phyloP scores from a whole-genome alignment of 2,113 vertebrate genomes.

The Dipodomys merriami region DNA sequence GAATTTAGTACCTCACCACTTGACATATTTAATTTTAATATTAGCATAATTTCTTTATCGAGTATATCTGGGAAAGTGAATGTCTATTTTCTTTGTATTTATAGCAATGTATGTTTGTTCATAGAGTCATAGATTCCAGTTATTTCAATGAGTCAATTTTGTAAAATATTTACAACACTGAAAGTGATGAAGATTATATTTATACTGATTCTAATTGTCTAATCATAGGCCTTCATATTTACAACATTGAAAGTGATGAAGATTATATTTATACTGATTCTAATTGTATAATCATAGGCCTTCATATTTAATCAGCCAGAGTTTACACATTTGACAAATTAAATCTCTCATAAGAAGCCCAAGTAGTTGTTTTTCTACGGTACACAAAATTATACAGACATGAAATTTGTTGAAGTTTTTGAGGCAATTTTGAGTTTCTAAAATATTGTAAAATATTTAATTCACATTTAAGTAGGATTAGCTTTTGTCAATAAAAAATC shows the following conservation, averaged over 20 bases:
- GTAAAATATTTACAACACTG: neutral
- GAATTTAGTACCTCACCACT: neutral
- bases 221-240: neutral
- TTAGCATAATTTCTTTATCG: neutral
- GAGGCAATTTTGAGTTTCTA: slow-evolving; percentile 30
- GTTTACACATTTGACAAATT: slow-evolving; percentile 14
- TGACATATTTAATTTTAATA: neutral
- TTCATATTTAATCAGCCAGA: slow-evolving; percentile 41
- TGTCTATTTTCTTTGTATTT: neutral
- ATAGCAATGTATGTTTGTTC: neutral
- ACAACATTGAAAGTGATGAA: neutral
- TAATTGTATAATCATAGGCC: neutral
- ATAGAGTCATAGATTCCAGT: neutral
- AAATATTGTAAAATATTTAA: neutral
- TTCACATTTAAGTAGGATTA: slow-evolving; percentile 21
- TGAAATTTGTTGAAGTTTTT: slow-evolving; percentile 1
- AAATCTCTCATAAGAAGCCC: neutral
- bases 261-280: slow-evolving; percentile 1
- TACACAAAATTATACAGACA: neutral
- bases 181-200: slow-evolving; percentile 31
- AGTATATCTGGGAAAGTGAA: neutral
- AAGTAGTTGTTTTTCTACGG: slow-evolving; percentile 11
- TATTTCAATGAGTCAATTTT: slow-evolving; percentile 36
- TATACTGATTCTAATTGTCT: neutral
- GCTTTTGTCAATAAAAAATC: neutral